Conservation (phyloP, 1,140 invertebrate genomes). For the Trinorchestia longiramus region DNA sequence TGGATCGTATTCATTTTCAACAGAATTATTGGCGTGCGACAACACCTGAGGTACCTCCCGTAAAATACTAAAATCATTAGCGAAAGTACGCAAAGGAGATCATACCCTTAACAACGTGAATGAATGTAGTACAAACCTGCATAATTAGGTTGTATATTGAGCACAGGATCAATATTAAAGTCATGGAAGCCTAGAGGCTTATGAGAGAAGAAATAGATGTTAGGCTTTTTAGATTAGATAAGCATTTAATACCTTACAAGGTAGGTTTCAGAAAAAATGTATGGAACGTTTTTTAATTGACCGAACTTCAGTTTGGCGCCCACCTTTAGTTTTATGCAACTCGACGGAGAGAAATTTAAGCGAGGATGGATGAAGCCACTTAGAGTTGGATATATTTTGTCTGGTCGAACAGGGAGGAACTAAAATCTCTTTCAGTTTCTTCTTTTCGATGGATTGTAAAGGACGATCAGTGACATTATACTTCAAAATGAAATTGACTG, state of each 20-base stretch:
- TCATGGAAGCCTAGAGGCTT: neutral
- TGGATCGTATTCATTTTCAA: neutral
- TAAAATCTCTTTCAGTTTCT: no score
- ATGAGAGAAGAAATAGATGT: neutral
- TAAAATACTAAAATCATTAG: neutral
- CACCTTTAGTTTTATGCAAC: no score
- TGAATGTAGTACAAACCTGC: neutral
- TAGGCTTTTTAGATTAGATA: neutral
- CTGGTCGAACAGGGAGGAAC: no score
- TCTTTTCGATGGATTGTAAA: neutral
- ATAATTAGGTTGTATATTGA: neutral
- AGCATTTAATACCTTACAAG: neutral
- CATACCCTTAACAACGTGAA: neutral
- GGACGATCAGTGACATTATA: neutral
- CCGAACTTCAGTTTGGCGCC: no score
- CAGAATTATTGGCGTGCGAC: neutral
- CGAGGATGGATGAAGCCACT: no score
- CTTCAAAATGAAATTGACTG: neutral
- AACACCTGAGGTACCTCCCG: neutral
- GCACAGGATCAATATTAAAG: neutral
- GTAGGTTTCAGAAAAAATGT: no score
- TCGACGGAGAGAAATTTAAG: no score
- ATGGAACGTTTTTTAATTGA: no score
- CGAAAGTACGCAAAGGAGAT: neutral
- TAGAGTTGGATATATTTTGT: no score